Conservation (phyloP, 2,797 vertebrate species). For the Tapirus indicus region DNA sequence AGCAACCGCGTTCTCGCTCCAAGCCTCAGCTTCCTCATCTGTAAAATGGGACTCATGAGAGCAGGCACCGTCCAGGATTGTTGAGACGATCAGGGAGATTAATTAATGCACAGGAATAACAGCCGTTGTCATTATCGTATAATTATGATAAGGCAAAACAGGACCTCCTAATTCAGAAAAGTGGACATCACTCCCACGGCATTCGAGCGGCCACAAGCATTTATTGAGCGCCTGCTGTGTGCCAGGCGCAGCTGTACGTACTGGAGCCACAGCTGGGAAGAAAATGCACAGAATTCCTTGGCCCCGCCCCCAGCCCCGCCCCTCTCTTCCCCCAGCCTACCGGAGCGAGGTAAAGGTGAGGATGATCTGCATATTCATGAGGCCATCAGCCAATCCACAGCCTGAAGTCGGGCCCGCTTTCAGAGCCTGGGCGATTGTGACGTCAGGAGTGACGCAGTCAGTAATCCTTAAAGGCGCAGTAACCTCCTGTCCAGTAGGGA, state of each 20-base stretch:
- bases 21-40: background rate
- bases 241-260: background rate
- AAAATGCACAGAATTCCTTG: background rate
- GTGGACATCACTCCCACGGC: background rate
- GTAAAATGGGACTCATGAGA: background rate
- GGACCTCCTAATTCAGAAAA: background rate
- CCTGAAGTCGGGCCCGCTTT: background rate
- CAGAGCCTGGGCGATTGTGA: background rate
- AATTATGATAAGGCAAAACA: background rate
- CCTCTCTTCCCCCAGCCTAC: background rate
- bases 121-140: background rate
- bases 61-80: background rate
- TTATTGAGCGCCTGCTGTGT: background rate
- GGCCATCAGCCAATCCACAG: background rate
- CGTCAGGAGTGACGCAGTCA: background rate
- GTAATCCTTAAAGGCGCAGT: constrained; percentile 48
- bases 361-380: constrained; percentile 50
- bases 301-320: background rate
- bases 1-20: background rate
- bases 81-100: background rate
- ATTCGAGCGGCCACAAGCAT: background rate
- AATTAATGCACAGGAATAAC: background rate
- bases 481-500: background rate
- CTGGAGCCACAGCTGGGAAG: background rate
- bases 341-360: background rate